These are phyloP conservation scores for Elaphurus davidianus DNA, from an alignment of 2,113 vertebrate species.

Conservation along the genomic window DNA sequence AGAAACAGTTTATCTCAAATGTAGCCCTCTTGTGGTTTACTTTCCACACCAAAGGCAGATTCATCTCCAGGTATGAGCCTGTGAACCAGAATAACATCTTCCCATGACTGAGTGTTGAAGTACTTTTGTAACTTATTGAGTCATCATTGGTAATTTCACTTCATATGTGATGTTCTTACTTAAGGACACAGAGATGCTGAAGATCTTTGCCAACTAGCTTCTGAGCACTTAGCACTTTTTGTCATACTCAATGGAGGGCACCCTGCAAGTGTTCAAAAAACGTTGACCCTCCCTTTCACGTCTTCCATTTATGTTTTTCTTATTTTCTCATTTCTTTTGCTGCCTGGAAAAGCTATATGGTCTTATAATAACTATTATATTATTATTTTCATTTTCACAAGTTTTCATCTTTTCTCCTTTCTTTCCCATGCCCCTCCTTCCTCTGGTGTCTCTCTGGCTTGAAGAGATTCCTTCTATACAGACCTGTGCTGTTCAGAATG, in stretches of 20 bases:
- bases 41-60: neutral
- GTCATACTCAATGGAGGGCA: neutral
- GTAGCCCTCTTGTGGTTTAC: neutral
- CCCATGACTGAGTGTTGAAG: neutral
- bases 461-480: neutral
- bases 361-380: neutral
- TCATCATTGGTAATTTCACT: neutral
- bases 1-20: neutral
- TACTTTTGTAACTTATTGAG: neutral
- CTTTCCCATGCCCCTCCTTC: neutral
- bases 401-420: neutral
- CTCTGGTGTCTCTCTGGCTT: neutral
- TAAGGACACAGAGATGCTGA: neutral
- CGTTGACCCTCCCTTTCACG: neutral
- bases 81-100: neutral
- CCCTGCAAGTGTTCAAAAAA: neutral
- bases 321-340: neutral
- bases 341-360: neutral
- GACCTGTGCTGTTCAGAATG: neutral
- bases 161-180: neutral
- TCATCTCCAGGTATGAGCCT: neutral
- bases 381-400: neutral
- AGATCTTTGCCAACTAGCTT: neutral
- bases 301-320: neutral
- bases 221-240: neutral